Evolutionary conservation across 2,113 vertebrate genomes (phyloP), one percentile per base, ranked within the genome.

Genomic region (Hypocryptadius cinnamomeus): DNA sequence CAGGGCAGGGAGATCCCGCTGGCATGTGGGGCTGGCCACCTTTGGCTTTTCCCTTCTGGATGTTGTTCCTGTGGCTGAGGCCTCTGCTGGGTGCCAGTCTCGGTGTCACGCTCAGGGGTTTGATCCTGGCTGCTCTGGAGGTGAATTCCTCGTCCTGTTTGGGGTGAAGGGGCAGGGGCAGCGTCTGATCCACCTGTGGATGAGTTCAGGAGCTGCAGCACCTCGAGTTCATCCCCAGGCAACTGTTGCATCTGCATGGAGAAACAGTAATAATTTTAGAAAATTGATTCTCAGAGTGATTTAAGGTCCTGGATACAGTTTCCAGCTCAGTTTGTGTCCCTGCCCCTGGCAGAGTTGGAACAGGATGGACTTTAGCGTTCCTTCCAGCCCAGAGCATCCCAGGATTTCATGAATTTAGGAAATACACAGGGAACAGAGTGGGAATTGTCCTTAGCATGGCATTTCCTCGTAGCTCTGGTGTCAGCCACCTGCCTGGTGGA

Each of bases 351-450:
- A 13, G n/a, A 15, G 9, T 7, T 57, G 53, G 45, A 25, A 4
- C n/a, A 45, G 11, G 53, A 3, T 35, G 45, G 9, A 30, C 3
- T 60, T 19, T 5, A 6, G 22, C n/a, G 21, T 3, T 37, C n/a
- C 6, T 53, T 31, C 24, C 68, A 30, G 14, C 51, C 60, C 77
- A n/a, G 30, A 30, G 10, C 37, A 0, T 11, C 25, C 37, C 70
- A 76, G n/a, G 8, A 27, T 27, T 76, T 10, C 6, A 6, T 8
- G 39, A 40, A 17, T 15, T 44, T 33, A 18, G 44, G 71, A 37
- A 57, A 8, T 28, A 1, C 1, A 1, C 1, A 7, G 17, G 44
- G 39, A 50, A 7, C 12, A 23, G 19, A n/a, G 13, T 20, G 60
- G 45, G 60, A 79, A 39, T 76, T n/a, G 28, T 89, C 59, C 64